Percentiles rank a stretch among this genome's conserved stretches.
Conservation (phyloP, 92 coral and sea anemone species). For the Chrysogorgia sp. region DNA sequence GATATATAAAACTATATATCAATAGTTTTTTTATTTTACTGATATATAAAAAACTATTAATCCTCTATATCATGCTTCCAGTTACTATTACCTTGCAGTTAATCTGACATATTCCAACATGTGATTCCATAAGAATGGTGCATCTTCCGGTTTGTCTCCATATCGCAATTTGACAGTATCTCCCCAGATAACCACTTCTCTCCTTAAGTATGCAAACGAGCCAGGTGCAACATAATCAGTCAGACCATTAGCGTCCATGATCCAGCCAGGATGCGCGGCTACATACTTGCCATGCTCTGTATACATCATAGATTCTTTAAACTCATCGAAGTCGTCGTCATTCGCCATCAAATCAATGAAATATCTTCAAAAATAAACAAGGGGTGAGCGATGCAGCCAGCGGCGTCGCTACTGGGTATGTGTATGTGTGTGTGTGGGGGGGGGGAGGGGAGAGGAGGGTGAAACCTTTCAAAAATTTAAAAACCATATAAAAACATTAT, state of each 20-base stretch:
- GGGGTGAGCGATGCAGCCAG: too few relatives aligned
- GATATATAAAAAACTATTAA: too few relatives aligned
- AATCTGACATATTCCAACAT: conserved; percentile 79
- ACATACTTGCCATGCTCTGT: conserved; percentile 69
- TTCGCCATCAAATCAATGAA: conserved; percentile 69
- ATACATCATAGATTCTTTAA: conserved; percentile 80
- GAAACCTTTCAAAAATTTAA: too few relatives aligned
- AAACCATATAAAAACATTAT: too few relatives aligned
- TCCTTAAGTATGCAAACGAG: conserved; percentile 82
- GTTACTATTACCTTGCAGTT: conserved; percentile 92
- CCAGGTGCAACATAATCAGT: conserved; percentile 91
- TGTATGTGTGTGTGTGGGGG: too few relatives aligned
- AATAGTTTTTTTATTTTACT: too few relatives aligned
- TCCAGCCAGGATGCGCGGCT: conserved; percentile 95
- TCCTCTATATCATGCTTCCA: too few relatives aligned
- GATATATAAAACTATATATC: too few relatives aligned
- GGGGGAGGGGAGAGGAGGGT: too few relatives aligned
- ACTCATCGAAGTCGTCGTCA: conserved; percentile 60
- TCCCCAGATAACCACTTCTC: conserved; percentile 97
- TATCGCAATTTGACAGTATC: conserved; percentile 89
- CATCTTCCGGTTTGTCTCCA: conserved; percentile 89
- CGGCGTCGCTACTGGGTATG: too few relatives aligned
- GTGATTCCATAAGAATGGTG: conserved; percentile 91
- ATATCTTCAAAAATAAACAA: conserved; percentile 55
- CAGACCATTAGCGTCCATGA: conserved; percentile 86